Evolutionary conservation across 2,797 vertebrate species (phyloP), one percentile per base, ranked within the genome.

Genomic region (Semaprochilodus insignis): DNA sequence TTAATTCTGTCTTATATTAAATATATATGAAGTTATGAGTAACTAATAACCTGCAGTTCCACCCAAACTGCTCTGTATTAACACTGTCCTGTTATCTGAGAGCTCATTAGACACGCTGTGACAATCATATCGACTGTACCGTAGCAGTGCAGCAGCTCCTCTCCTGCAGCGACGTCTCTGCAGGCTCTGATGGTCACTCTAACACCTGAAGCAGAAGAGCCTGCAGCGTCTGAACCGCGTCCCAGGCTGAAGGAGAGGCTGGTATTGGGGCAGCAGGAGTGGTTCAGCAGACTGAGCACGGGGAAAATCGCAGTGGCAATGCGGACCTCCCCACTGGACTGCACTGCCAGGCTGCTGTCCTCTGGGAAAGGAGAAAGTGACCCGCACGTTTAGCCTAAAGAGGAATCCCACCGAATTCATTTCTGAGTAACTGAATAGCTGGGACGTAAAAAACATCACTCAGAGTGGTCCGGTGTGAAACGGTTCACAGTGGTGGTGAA

Each of bases 101-200:
- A 67, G 62, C 10, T 17, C 17, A 60, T 6, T 5, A 80, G 40
- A 17, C 27, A 34, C 14, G 63, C 48, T 17, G 21, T 51, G 40
- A 73, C 5, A 3, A n/a, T 54, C 23, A 90, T 0, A 66, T 78
- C 34, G 31, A 21, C 11, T 91, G 93, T 88, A 99, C 98, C 98
- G 0, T 99, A 99, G 92, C 98, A 99, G 81, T 99, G 98, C 60
- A 96, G 91, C 90, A 99, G 92, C 90, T 99, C 97, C 65, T 97
- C 93, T 57, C 96, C 97, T 0, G 90, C 87, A n/a, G 23, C 1
- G 76, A 99, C 94, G 3, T 25, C 85, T 89, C 87, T 94, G 0
- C 95, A 90, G 0, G 97, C 95, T 88, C 96, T 94, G 74, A 98
- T 81, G 27, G 92, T 93, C 83, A 91, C 95, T 1, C 79, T 82